Percentiles rank a stretch among this genome's conserved stretches.
phyloP scores from a whole-genome alignment of 1,140 invertebrate genomes.

The Ips typographus region DNA sequence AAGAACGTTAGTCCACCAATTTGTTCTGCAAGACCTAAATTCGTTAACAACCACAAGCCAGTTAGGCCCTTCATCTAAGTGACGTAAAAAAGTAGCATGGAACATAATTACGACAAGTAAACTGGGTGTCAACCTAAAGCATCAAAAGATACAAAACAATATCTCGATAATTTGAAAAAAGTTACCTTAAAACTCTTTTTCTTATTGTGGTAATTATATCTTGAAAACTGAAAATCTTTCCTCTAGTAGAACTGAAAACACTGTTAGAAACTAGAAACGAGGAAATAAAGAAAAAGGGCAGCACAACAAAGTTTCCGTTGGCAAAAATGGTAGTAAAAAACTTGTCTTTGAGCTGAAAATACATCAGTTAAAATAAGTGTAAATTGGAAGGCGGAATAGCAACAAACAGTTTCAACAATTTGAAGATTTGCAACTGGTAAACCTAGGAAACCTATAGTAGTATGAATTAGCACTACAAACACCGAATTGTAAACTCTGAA shows the following conservation, averaged over 20 bases:
- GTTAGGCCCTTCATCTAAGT: conserved; percentile 40
- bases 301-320: conserved; percentile 30
- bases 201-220: conserved; percentile 17
- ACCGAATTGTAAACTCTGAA: conserved; percentile 38
- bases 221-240: conserved; percentile 26
- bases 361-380: no score
- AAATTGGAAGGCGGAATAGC: no score
- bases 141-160: background rate
- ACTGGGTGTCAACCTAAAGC: conserved; percentile 40
- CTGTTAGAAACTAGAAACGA: conserved; percentile 33
- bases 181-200: conserved; percentile 36
- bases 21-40: conserved; percentile 42
- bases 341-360: conserved; percentile 24
- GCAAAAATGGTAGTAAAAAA: conserved; percentile 18
- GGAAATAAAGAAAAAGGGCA: conserved; percentile 40
- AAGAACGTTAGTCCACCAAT: conserved; percentile 57
- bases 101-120: conserved; percentile 36
- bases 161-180: no score
- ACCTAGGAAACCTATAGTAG: conserved; percentile 17
- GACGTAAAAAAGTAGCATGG: conserved; percentile 38
- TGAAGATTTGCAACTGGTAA: conserved; percentile 33
- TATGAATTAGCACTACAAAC: conserved; percentile 38
- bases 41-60: conserved; percentile 41
- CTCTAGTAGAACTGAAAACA: conserved; percentile 28
- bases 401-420: conserved; percentile 37